Base-by-base conservation (phyloP, 2,888 invertebrate species). In the Tachystola acroxantha region DNA sequence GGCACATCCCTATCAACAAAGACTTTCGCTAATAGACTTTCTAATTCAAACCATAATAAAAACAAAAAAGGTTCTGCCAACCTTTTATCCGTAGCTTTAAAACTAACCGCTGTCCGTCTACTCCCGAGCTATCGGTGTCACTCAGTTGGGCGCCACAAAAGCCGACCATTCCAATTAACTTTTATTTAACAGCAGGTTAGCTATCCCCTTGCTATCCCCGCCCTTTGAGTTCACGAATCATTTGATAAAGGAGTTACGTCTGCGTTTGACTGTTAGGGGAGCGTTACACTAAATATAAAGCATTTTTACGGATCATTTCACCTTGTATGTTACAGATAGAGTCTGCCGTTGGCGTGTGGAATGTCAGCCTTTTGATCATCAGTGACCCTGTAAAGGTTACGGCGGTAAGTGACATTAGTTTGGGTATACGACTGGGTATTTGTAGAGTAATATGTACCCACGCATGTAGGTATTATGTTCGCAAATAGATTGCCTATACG, bases 121-220 rank as follows among this genome's bases (percentile, higher is more conserved):
- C n/a, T n/a, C n/a, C n/a, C n/a, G n/a, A n/a, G n/a, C 19, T 34
- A 34, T 34, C 26, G 9, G 14, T 26, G 26, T 34, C 26, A 13
- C 11, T 22, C 27, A 10, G 29, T 16, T n/a, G 6, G 2, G 19
- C 26, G 29, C 37, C 32, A 38, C 39, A 32, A 37, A 34, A 40
- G 42, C 25, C 26, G 42, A 14, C 26, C 43, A 37, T 50, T 55
- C 47, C 52, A 52, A 52, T 50, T 49, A 56, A 48, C 40, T 52
- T 56, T 52, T 47, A 50, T 48, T 46, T 45, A 45, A 45, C 48
- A 26, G 35, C 32, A 43, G 44, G 40, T 46, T 45, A 43, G 14
- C 40, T 36, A 34, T 37, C 25, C 19, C 13, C n/a, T n/a, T n/a
- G n/a, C n/a, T n/a, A n/a, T 34, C 32, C 34, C 28, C 27, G 10